Evolutionary conservation across 2,797 vertebrate species (phyloP).

Genomic region (Coreius guichenoti): DNA sequence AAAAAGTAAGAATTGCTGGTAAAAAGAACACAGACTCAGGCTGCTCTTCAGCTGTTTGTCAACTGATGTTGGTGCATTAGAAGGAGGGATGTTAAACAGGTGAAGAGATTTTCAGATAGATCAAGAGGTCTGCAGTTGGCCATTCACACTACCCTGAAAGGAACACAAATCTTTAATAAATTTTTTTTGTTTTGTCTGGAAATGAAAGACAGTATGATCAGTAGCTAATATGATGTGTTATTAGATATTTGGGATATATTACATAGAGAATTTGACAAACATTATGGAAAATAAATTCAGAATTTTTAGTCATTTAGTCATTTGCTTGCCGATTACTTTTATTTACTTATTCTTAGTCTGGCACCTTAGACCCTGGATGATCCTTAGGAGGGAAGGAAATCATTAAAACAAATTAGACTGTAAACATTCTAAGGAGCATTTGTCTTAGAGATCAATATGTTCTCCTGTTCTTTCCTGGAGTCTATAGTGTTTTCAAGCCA

Average conservation of each 20-base stretch:
- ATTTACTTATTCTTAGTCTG: constrained; percentile 52
- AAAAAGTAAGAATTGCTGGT: constrained; percentile 90
- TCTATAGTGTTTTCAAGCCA: constrained; percentile 81
- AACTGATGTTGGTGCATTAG: constrained; percentile 69
- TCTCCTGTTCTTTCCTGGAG: constrained; percentile 79
- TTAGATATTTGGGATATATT: not conserved
- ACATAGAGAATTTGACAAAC: not conserved
- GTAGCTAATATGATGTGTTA: not conserved
- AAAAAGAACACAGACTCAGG: constrained; percentile 82
- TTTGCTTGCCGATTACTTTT: constrained; percentile 11
- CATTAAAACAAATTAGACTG: constrained; percentile 66
- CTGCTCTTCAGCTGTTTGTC: constrained; percentile 81
- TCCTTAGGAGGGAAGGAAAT: constrained; percentile 60
- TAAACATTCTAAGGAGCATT: constrained; percentile 77
- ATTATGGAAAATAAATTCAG: not conserved
- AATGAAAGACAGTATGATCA: not conserved
- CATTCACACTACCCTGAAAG: not conserved
- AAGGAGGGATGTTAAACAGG: constrained; percentile 71
- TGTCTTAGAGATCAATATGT: constrained; percentile 78
- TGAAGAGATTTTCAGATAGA: constrained; percentile 25
- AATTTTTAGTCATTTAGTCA: not conserved
- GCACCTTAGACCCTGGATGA: constrained; percentile 49
- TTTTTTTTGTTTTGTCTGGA: not conserved
- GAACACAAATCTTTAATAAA: not conserved
- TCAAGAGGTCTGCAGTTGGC: constrained; percentile 29